A percentile compares a stretch with the other conserved stretches of the same genome.
Conservation (phyloP, 2,113 vertebrate genomes). For the Myotis brandtii region DNA sequence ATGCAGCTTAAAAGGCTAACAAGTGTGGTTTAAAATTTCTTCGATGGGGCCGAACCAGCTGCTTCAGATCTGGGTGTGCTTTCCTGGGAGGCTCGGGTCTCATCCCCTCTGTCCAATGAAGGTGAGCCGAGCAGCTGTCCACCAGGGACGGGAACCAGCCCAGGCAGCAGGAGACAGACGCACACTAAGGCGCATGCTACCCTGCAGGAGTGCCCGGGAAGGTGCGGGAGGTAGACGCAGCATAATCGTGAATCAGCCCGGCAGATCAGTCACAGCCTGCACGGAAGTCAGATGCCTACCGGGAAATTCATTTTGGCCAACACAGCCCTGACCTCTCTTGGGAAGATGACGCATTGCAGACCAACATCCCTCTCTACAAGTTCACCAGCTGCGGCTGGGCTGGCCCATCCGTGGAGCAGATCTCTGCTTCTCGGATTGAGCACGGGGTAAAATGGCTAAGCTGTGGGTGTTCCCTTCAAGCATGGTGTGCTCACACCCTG, state of each 20-base stretch:
- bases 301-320: neutral
- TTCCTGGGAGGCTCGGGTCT: neutral
- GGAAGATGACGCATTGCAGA: neutral
- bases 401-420: neutral
- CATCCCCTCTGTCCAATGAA: neutral
- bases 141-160: neutral
- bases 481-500: no score
- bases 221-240: neutral
- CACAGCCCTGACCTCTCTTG: neutral
- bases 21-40: neutral
- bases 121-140: neutral
- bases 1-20: neutral
- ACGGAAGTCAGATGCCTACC: neutral
- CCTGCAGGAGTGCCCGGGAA: neutral
- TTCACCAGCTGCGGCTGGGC: neutral
- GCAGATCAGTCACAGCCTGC: neutral
- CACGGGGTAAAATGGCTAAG: neutral
- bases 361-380: neutral
- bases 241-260: neutral
- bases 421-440: neutral
- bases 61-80: neutral
- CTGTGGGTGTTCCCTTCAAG: neutral
- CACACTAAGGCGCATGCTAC: accelerated
- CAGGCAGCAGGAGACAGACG: neutral
- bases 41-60: neutral